These are phyloP conservation scores for Nomia melanderi DNA, from an alignment of 1,140 invertebrate species.

Conservation along the genomic window DNA sequence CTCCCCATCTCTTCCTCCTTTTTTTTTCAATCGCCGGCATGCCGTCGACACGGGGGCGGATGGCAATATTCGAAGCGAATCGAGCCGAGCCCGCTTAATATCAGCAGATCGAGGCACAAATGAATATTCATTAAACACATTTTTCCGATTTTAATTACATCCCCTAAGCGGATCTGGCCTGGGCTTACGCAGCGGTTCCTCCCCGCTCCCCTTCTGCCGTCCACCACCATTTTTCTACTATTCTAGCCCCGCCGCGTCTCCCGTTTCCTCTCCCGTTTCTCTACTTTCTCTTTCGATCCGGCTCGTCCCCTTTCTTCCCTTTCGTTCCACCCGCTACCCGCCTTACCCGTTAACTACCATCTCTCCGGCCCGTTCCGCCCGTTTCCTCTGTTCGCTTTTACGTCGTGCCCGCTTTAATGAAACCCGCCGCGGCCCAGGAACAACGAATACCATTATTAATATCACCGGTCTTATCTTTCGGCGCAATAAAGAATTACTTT, in stretches of 20 bases:
- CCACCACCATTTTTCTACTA: slow-evolving; percentile 42
- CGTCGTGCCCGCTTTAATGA: slow-evolving; percentile 73
- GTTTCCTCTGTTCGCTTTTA: slow-evolving; percentile 29
- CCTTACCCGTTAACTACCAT: slow-evolving; percentile 5
- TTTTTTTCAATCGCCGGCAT: slow-evolving; percentile 63
- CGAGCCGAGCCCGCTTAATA: slow-evolving; percentile 70
- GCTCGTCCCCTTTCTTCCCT: slow-evolving; percentile 22
- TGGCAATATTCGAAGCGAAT: slow-evolving; percentile 62
- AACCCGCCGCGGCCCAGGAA: slow-evolving; percentile 70
- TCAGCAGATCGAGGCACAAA: slow-evolving; percentile 71
- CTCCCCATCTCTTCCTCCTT: neutral
- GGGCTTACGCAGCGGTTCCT: slow-evolving; percentile 65
- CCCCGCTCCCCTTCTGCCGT: slow-evolving; percentile 47
- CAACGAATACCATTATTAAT: slow-evolving; percentile 77
- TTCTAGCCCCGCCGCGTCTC: slow-evolving; percentile 37
- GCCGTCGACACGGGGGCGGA: slow-evolving; percentile 54
- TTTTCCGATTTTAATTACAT: slow-evolving; percentile 80
- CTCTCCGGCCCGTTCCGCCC: slow-evolving; percentile 53
- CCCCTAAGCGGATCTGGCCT: slow-evolving; percentile 76
- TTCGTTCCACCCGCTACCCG: slow-evolving; percentile 30
- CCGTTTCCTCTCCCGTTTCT: slow-evolving; percentile 35
- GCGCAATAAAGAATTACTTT: slow-evolving; percentile 78
- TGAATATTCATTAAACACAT: slow-evolving; percentile 78
- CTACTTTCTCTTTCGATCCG: slow-evolving; percentile 31
- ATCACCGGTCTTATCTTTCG: slow-evolving; percentile 76